Percentiles rank a stretch among this genome's conserved stretches.
Evolutionary conservation across 2,797 vertebrate genomes (phyloP).

Genomic region (Hoplostethus mediterraneus): DNA sequence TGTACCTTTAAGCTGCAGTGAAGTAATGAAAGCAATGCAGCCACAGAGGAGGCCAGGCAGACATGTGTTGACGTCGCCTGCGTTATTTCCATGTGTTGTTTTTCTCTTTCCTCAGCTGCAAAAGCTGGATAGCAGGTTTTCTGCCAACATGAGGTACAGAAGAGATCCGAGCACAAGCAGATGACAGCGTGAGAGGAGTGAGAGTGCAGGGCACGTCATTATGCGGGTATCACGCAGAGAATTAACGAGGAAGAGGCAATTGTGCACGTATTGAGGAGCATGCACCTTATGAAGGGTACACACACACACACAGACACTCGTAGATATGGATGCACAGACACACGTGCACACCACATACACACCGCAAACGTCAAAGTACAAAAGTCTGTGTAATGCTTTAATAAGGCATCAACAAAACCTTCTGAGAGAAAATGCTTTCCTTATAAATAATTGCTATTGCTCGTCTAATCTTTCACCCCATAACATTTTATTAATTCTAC

Average conservation of each 20-base stretch:
- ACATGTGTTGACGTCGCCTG: slow-evolving; percentile 45
- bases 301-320: not conserved
- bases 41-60: slow-evolving; percentile 28
- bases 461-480: slow-evolving; percentile 1
- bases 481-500: slow-evolving; percentile 2
- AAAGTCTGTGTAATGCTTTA: slow-evolving; percentile 1
- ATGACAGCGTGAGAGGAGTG: slow-evolving; percentile 33
- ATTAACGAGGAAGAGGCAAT: slow-evolving; percentile 43
- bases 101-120: slow-evolving; percentile 33
- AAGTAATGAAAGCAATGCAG: slow-evolving; percentile 64
- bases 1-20: slow-evolving; percentile 40
- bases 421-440: slow-evolving; percentile 8
- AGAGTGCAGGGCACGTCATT: slow-evolving; percentile 40
- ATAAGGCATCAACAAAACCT: not conserved
- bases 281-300: not conserved
- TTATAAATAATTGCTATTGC: not conserved
- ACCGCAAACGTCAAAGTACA: not conserved
- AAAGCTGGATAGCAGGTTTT: slow-evolving; percentile 40
- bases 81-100: slow-evolving; percentile 39
- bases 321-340: not conserved
- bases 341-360: not conserved
- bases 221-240: slow-evolving; percentile 47
- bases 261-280: not conserved
- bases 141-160: slow-evolving; percentile 34
- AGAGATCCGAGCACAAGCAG: slow-evolving; percentile 38